phyloP scores from a whole-genome alignment of 2,113 vertebrate species.

The Lutjanus erythropterus region DNA sequence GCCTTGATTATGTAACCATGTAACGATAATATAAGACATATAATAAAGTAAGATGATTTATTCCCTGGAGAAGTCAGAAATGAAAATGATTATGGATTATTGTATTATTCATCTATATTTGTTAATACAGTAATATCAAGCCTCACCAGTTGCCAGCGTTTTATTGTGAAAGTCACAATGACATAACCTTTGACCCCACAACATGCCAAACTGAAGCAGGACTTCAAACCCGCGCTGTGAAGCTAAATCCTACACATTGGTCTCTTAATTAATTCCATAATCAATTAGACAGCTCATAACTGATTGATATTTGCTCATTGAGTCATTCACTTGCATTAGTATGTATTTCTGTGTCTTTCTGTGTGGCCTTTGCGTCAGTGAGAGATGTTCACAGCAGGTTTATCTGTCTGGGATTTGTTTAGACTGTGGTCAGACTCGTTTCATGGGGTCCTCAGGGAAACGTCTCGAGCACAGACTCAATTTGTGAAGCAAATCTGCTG shows the following conservation, averaged over 20 bases:
- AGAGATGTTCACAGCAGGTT: conserved; percentile 49
- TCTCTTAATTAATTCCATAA: neutral
- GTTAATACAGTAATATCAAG: too few relatives aligned
- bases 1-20: neutral
- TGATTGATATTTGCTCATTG: neutral
- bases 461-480: conserved; percentile 49
- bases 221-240: too few relatives aligned
- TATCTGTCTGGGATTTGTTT: conserved; percentile 72
- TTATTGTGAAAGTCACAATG: too few relatives aligned
- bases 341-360: neutral
- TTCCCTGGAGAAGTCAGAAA: too few relatives aligned
- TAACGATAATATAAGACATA: too few relatives aligned
- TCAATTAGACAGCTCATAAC: neutral
- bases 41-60: too few relatives aligned
- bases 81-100: too few relatives aligned
- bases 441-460: conserved; percentile 50
- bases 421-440: conserved; percentile 60
- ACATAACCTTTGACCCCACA: too few relatives aligned
- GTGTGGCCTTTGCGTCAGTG: neutral
- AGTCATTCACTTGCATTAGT: neutral
- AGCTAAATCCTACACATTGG: too few relatives aligned
- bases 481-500: conserved; percentile 59
- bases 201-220: too few relatives aligned
- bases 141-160: too few relatives aligned
- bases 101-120: too few relatives aligned